These are phyloP conservation scores for Dipodomys stephensi DNA, from an alignment of 2,113 vertebrate genomes.

Conservation along the genomic window DNA sequence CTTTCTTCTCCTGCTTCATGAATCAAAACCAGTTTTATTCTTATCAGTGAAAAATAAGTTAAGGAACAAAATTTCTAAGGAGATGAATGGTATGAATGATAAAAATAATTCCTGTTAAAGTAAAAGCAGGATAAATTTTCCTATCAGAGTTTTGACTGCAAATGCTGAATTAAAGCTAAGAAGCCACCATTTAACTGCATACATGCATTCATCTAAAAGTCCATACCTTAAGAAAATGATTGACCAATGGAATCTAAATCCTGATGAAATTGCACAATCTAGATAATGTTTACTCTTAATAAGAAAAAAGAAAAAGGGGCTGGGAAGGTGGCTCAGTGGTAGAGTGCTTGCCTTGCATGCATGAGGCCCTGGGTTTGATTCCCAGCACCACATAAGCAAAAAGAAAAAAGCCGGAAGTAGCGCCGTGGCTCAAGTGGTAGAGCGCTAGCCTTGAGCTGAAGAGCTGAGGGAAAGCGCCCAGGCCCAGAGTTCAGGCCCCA, in stretches of 20 bases:
- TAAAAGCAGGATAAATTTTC: background rate
- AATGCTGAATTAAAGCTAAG: background rate
- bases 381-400: no score
- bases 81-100: background rate
- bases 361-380: no score
- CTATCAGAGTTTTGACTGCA: background rate
- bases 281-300: background rate
- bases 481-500: no score
- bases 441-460: no score
- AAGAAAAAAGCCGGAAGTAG: no score
- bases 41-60: background rate
- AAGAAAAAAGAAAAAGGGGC: background rate
- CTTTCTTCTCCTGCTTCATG: background rate
- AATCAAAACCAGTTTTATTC: background rate
- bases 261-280: background rate
- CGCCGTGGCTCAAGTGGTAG: no score
- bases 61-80: background rate
- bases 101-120: constrained; percentile 4
- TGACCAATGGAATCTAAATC: no score
- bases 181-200: background rate
- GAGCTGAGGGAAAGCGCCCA: no score
- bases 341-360: no score
- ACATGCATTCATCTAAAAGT: background rate
- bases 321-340: no score
- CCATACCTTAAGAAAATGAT: background rate